Conservation (phyloP, 2,797 vertebrate species). For the Squalus acanthias region DNA sequence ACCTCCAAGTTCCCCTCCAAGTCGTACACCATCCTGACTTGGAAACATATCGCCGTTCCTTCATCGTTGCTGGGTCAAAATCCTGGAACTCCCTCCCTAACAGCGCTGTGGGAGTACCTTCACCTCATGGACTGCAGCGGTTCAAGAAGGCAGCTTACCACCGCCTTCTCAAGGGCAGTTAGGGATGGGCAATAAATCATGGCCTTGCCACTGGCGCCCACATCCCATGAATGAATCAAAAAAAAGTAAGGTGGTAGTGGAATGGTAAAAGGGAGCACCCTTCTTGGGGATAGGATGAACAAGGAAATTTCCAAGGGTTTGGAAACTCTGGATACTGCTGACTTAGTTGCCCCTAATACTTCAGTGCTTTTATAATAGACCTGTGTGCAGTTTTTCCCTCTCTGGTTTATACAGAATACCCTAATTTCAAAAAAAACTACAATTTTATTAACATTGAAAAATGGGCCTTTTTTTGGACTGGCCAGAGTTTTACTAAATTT, state of each 20-base stretch:
- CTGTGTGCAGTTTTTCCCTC: not conserved
- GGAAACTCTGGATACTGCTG: not conserved
- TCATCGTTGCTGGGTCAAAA: too few species aligned
- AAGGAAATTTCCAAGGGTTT: not conserved
- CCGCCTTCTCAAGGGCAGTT: too few species aligned
- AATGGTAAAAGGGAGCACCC: not conserved
- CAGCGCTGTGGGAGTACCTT: too few species aligned
- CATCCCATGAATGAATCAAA: too few species aligned
- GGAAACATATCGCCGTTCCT: too few species aligned
- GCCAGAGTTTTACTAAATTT: not conserved
- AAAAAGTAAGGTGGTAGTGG: not conserved
- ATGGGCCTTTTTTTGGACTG: not conserved
- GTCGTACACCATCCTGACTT: too few species aligned
- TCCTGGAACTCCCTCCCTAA: too few species aligned
- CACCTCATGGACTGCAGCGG: too few species aligned
- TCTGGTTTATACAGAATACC: not conserved
- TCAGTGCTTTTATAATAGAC: not conserved
- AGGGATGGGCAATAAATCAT: too few species aligned
- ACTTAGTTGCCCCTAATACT: not conserved
- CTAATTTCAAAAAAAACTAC: not conserved
- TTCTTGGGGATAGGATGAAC: not conserved
- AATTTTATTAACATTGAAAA: not conserved
- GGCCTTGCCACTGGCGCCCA: too few species aligned
- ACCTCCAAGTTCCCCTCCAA: too few species aligned
- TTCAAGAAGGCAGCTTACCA: too few species aligned